Evolutionary conservation across 2,888 invertebrate genomes (phyloP).

Genomic region (Incurvaria masculella): DNA sequence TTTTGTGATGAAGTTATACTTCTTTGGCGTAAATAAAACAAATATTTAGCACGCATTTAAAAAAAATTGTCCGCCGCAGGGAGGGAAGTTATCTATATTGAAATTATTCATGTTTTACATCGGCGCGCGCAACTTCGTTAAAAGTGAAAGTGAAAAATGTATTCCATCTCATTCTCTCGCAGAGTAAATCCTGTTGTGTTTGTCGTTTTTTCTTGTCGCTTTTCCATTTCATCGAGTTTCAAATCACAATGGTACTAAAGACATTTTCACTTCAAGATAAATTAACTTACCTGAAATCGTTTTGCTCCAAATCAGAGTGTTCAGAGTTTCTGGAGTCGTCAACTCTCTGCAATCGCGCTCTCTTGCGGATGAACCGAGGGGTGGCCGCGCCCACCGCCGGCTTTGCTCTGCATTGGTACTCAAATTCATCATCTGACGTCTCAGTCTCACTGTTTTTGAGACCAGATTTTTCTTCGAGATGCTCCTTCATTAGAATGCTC

Average conservation of each 20-base stretch:
- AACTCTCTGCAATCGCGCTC: background rate
- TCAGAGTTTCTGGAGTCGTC: background rate
- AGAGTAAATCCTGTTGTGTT: too few species aligned
- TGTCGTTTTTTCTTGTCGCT: too few species aligned
- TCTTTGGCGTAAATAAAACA: background rate
- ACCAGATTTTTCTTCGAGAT: too few species aligned
- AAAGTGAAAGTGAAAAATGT: too few species aligned
- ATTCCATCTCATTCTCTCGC: too few species aligned
- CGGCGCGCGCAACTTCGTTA: too few species aligned
- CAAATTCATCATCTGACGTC: background rate
- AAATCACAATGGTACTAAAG: too few species aligned
- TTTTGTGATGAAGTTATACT: too few species aligned
- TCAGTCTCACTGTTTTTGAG: background rate
- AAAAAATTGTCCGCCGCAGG: background rate
- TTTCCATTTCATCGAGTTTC: too few species aligned
- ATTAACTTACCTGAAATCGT: too few species aligned
- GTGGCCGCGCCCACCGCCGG: background rate
- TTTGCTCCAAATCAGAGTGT: background rate
- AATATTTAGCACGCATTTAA: background rate
- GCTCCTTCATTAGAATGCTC: constrained; percentile 1
- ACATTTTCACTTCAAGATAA: too few species aligned
- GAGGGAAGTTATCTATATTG: background rate
- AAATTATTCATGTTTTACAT: too few species aligned
- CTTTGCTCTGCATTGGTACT: background rate
- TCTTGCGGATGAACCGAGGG: background rate